These are phyloP conservation scores for Lateolabrax maculatus DNA, from an alignment of 2,797 vertebrate genomes.

Conservation along the genomic window DNA sequence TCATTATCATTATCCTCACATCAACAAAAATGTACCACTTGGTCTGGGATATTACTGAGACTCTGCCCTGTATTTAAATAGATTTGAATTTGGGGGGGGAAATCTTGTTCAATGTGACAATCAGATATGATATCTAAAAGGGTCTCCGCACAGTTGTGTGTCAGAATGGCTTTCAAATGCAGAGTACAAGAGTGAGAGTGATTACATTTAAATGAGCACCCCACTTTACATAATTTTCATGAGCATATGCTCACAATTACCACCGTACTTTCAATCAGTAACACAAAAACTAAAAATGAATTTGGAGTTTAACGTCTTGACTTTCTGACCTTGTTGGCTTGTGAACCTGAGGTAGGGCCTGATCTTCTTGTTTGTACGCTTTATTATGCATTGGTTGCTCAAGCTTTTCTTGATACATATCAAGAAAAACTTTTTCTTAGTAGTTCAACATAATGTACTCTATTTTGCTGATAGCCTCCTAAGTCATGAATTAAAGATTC, in stretches of 20 bases:
- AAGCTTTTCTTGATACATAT: neutral
- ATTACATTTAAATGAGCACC: slow-evolving; percentile 57
- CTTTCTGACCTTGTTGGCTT: slow-evolving; percentile 1
- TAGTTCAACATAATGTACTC: slow-evolving; percentile 40
- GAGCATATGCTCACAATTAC: slow-evolving; percentile 33
- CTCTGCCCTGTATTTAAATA: slow-evolving; percentile 21
- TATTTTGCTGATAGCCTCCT: slow-evolving; percentile 32
- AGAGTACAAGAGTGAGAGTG: slow-evolving; percentile 30
- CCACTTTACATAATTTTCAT: slow-evolving; percentile 44
- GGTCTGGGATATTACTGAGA: slow-evolving; percentile 38
- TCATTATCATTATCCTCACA: slow-evolving; percentile 48
- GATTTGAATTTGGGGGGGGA: neutral
- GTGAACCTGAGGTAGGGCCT: neutral
- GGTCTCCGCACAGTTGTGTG: slow-evolving; percentile 11
- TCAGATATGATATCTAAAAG: slow-evolving; percentile 49
- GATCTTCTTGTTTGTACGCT: neutral
- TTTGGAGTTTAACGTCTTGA: slow-evolving; percentile 15
- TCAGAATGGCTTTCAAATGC: slow-evolving; percentile 46
- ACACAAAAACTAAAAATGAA: slow-evolving; percentile 14
- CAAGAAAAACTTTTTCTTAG: neutral
- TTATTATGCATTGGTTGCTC: neutral
- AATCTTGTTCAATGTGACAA: slow-evolving; percentile 41
- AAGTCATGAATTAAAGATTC: slow-evolving; percentile 76
- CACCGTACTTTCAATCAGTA: slow-evolving; percentile 26
- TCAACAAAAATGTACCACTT: slow-evolving; percentile 41